Percentiles rank a stretch among this genome's conserved stretches.
Conservation (phyloP, 2,113 vertebrate genomes). For the Lontra canadensis region DNA sequence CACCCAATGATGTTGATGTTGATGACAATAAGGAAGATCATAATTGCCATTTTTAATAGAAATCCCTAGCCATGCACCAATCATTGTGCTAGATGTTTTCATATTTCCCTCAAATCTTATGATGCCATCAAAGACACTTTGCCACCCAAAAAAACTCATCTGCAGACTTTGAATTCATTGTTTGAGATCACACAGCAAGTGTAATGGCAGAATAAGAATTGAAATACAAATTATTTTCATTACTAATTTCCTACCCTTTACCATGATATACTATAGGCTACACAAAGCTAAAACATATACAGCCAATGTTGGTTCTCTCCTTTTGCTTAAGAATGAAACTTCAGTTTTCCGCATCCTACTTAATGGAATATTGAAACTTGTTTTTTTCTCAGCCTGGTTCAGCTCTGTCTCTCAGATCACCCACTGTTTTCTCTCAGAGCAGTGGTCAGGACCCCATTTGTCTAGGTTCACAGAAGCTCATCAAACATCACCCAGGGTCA, state of each 20-base stretch:
- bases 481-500: slow-evolving; percentile 62
- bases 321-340: background rate
- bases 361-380: background rate
- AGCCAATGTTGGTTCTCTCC: fast-evolving
- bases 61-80: background rate
- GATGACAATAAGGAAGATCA: background rate
- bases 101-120: background rate
- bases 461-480: background rate
- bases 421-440: background rate
- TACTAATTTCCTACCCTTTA: background rate
- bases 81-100: background rate
- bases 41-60: background rate
- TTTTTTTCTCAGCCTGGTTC: background rate
- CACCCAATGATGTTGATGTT: background rate
- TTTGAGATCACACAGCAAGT: background rate
- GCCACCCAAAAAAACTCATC: background rate
- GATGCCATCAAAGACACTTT: background rate
- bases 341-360: background rate
- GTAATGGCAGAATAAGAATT: background rate
- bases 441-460: slow-evolving; percentile 17
- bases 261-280: background rate
- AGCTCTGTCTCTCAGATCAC: background rate
- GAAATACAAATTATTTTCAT: background rate
- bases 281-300: background rate
- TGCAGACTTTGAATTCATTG: background rate